phyloP scores from a whole-genome alignment of 1,140 invertebrate species.

The Nautilus pompilius region DNA sequence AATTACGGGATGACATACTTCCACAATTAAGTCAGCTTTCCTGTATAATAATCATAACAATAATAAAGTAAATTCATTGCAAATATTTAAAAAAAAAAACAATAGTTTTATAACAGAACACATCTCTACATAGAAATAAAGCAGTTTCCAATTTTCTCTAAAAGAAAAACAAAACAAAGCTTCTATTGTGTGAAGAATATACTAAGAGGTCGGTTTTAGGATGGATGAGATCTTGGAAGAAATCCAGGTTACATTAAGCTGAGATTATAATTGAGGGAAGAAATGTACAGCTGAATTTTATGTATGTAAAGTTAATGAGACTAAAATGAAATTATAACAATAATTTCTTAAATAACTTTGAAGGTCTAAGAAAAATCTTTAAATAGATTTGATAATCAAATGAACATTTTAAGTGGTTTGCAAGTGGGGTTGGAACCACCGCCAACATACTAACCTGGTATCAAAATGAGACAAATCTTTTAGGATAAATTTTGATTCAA shows the following conservation, averaged over 20 bases:
- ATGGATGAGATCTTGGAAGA: no score
- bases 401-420: no score
- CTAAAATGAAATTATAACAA: neutral
- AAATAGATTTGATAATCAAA: neutral
- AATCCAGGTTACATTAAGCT: no score
- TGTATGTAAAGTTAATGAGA: neutral
- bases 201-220: no score
- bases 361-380: neutral
- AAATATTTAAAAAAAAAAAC: neutral
- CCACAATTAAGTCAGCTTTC: constrained; percentile 62
- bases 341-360: neutral
- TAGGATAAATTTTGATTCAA: constrained; percentile 46
- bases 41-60: constrained; percentile 30
- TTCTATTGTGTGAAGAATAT: neutral
- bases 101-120: neutral
- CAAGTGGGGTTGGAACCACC: neutral
- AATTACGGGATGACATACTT: constrained; percentile 64
- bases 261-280: neutral
- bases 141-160: neutral
- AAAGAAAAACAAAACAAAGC: neutral
- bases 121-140: neutral
- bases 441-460: constrained; percentile 19
- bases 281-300: neutral
- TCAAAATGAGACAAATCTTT: constrained; percentile 49
- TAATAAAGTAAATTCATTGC: constrained; percentile 5